Conservation (phyloP, 2,113 vertebrate genomes). For the Chauna torquata region DNA sequence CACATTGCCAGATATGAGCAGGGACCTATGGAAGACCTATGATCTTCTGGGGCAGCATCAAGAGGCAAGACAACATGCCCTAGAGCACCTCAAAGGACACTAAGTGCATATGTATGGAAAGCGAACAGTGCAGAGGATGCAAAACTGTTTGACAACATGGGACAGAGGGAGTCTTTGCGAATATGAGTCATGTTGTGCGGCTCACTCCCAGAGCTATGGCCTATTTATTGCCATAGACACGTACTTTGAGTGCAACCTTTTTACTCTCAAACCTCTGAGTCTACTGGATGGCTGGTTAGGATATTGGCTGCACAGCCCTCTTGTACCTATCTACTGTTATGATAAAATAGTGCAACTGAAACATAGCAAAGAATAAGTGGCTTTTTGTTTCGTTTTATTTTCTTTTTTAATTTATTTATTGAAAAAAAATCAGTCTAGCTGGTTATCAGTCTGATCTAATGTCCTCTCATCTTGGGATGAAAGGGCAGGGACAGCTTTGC, state of each 20-base stretch:
- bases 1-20: background rate
- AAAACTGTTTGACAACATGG: background rate
- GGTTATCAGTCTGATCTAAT: background rate
- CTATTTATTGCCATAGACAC: background rate
- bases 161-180: background rate
- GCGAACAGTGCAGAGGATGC: background rate
- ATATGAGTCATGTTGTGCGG: background rate
- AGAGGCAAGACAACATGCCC: background rate
- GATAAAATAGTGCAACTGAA: background rate
- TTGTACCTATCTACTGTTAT: background rate
- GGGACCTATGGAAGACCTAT: background rate
- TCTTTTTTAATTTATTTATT: too few species aligned
- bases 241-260: background rate
- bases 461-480: slow-evolving; percentile 52
- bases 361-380: background rate
- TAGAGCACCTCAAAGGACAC: background rate
- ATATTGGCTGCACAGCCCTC: background rate
- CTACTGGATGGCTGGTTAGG: background rate
- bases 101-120: background rate
- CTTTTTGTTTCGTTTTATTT: too few species aligned
- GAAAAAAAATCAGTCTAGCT: background rate
- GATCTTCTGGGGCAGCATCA: background rate
- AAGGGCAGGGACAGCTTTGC: slow-evolving; percentile 38
- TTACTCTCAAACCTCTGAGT: background rate
- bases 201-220: background rate